A percentile compares a stretch with the other conserved stretches of the same genome.
These are phyloP conservation scores for Drosophila greeni DNA, from an alignment of 2,888 invertebrate genomes.

Conservation along the genomic window DNA sequence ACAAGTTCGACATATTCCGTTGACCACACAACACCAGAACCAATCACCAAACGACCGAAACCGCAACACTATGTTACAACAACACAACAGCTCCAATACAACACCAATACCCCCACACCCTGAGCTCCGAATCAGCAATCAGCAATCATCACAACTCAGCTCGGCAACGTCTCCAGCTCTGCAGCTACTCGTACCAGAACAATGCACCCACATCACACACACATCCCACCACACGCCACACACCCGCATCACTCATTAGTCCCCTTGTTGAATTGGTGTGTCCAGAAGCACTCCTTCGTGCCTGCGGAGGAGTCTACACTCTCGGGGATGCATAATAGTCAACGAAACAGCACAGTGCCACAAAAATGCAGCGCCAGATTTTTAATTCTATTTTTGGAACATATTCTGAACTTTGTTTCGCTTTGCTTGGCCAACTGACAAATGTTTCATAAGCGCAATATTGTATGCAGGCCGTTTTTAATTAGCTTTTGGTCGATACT, in stretches of 20 bases:
- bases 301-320: not conserved
- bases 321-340: not conserved
- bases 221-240: not conserved
- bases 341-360: not conserved
- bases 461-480: constrained; percentile 6
- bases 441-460: constrained; percentile 9
- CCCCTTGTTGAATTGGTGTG: not conserved
- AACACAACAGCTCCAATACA: not conserved
- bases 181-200: constrained; percentile 18
- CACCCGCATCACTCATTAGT: constrained; percentile 4
- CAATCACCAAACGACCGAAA: constrained; percentile 25
- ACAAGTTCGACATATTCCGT: constrained; percentile 68
- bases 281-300: not conserved
- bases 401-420: not conserved
- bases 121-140: constrained; percentile 27
- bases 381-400: constrained; percentile 3
- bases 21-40: constrained; percentile 49
- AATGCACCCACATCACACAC: constrained; percentile 11
- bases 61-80: constrained; percentile 32
- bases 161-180: constrained; percentile 32
- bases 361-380: not conserved
- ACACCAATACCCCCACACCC: constrained; percentile 33
- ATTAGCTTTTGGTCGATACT: not conserved
- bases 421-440: constrained; percentile 8
- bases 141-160: constrained; percentile 18